Evolutionary conservation across 2,888 invertebrate genomes (phyloP).

Genomic region (Gandaritis pyraliata): DNA sequence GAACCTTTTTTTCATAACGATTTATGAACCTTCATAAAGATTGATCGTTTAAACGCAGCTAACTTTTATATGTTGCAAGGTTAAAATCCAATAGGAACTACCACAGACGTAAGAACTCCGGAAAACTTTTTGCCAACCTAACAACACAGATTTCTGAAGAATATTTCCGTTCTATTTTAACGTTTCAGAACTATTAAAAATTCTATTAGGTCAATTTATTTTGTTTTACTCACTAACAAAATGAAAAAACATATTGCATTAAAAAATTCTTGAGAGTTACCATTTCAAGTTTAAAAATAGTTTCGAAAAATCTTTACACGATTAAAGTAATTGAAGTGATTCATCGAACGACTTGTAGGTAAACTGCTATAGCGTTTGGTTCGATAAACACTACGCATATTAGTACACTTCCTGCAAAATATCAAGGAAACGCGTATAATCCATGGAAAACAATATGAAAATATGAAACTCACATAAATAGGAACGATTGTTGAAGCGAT

Average conservation of each 20-base stretch:
- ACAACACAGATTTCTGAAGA: neutral
- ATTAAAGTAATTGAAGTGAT: slow-evolving; percentile 33
- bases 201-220: neutral
- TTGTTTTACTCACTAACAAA: neutral
- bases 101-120: slow-evolving; percentile 8
- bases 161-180: slow-evolving; percentile 18
- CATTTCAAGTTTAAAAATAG: neutral
- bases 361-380: slow-evolving; percentile 82
- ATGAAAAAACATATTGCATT: slow-evolving; percentile 1
- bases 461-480: slow-evolving; percentile 33
- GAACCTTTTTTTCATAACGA: too few species aligned
- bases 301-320: neutral
- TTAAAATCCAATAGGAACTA: slow-evolving; percentile 6
- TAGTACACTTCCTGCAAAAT: slow-evolving; percentile 55
- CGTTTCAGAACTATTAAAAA: slow-evolving; percentile 17
- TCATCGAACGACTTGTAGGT: slow-evolving; percentile 47
- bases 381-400: slow-evolving; percentile 77
- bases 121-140: slow-evolving; percentile 13
- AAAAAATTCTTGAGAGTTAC: neutral
- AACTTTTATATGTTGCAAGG: neutral
- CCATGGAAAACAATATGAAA: slow-evolving; percentile 44
- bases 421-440: slow-evolving; percentile 45
- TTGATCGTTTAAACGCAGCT: neutral
- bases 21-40: too few species aligned
- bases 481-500: slow-evolving; percentile 10